Conservation (phyloP, 2,797 vertebrate species). For the Tadarida brasiliensis region DNA sequence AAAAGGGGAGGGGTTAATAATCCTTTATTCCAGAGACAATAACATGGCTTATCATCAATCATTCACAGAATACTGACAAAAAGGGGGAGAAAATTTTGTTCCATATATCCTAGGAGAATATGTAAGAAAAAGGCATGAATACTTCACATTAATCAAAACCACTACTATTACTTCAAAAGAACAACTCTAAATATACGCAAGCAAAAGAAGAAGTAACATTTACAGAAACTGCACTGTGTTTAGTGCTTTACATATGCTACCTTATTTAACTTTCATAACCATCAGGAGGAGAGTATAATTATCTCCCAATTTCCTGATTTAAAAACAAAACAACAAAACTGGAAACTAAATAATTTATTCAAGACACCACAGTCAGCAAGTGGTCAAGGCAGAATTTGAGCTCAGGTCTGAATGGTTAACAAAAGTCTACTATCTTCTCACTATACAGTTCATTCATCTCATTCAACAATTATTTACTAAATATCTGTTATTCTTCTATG, state of each 20-base stretch:
- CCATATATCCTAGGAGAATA: conserved; percentile 31
- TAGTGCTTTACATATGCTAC: conserved; percentile 64
- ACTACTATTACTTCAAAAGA: conserved; percentile 9
- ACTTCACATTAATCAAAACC: neutral
- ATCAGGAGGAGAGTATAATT: conserved; percentile 29
- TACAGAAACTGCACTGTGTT: conserved; percentile 31
- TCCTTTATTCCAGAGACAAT: neutral
- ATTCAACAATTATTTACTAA: neutral
- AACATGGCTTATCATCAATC: conserved; percentile 44
- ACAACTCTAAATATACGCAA: conserved; percentile 1
- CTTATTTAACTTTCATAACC: conserved; percentile 37
- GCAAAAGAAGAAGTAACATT: conserved; percentile 66
- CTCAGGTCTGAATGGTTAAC: neutral
- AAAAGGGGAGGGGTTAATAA: neutral
- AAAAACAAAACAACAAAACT: neutral
- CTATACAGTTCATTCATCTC: neutral
- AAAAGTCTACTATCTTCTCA: conserved; percentile 24
- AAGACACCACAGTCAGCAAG: neutral
- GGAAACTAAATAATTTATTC: neutral
- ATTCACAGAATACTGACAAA: conserved; percentile 21
- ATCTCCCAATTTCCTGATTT: conserved; percentile 19
- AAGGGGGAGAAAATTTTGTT: neutral
- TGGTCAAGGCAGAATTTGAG: neutral
- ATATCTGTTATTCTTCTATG: neutral
- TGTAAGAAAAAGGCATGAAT: neutral